These are phyloP conservation scores for Synergus laeviventris DNA, from an alignment of 2,888 invertebrate species.

Conservation along the genomic window DNA sequence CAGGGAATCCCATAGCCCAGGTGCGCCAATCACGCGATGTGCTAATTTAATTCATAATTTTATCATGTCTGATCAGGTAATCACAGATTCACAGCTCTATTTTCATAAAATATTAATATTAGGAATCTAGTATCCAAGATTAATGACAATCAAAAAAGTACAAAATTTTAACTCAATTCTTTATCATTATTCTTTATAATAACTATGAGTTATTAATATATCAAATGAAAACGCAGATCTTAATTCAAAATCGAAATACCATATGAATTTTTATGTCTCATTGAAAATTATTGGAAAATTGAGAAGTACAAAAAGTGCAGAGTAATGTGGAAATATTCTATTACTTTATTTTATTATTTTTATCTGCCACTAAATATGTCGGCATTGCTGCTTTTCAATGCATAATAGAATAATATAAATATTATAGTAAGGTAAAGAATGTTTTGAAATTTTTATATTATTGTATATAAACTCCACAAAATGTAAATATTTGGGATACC, in stretches of 20 bases:
- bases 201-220: no score
- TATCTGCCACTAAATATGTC: no score
- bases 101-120: neutral
- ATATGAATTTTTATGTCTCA: neutral
- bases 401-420: neutral
- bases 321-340: neutral
- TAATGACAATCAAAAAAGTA: no score
- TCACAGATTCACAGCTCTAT: neutral
- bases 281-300: neutral
- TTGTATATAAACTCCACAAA: neutral
- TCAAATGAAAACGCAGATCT: no score
- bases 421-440: neutral
- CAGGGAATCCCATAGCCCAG: neutral
- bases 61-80: neutral
- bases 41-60: neutral
- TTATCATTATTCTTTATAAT: neutral
- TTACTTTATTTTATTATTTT: no score
- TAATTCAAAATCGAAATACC: no score
- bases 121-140: neutral
- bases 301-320: neutral
- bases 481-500: neutral
- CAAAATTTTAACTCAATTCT: neutral
- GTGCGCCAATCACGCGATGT: neutral
- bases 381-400: no score
- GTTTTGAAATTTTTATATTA: no score